These are phyloP conservation scores for Trididemnum nubilum DNA, from an alignment of 23 tunicate genomes.

Conservation along the genomic window DNA sequence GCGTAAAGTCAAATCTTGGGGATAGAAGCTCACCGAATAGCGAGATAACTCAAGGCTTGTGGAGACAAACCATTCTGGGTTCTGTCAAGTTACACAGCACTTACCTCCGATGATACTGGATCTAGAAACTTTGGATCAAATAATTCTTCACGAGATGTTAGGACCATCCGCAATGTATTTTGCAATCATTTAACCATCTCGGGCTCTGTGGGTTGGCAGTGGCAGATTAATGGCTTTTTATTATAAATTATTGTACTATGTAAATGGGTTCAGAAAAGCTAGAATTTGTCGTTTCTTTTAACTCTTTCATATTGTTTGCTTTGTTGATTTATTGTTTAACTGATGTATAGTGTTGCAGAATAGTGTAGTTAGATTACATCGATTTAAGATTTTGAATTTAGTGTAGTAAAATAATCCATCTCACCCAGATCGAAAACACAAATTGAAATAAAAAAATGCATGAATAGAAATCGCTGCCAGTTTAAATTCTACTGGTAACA, in stretches of 20 bases:
- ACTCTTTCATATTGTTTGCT: no score
- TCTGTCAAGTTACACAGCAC: conserved; percentile 8
- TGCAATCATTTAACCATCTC: conserved; percentile 12
- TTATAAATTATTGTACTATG: no score
- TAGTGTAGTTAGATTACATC: not conserved
- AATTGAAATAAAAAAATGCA: conserved; percentile 10
- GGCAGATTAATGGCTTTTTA: conserved; percentile 1
- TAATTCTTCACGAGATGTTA: conserved; percentile 16
- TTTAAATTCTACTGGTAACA: conserved; percentile 22
- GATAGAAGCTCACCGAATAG: conserved; percentile 23
- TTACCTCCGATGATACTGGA: no score
- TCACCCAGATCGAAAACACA: conserved; percentile 15
- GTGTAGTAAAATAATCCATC: not conserved
- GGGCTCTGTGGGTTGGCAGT: conserved; percentile 58
- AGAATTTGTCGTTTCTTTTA: no score
- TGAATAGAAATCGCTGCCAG: conserved; percentile 16
- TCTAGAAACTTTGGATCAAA: conserved; percentile 33
- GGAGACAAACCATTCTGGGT: conserved; percentile 32
- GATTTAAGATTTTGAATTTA: not conserved
- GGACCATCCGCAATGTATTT: not conserved
- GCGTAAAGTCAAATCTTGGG: not conserved
- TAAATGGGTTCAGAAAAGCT: no score
- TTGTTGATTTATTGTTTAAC: no score
- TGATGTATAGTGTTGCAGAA: no score
- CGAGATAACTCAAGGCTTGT: conserved; percentile 9